These are phyloP conservation scores for Bolinopsis microptera DNA, from an alignment of 37 sponge, comb jelly and placozoan genomes.

Conservation along the genomic window DNA sequence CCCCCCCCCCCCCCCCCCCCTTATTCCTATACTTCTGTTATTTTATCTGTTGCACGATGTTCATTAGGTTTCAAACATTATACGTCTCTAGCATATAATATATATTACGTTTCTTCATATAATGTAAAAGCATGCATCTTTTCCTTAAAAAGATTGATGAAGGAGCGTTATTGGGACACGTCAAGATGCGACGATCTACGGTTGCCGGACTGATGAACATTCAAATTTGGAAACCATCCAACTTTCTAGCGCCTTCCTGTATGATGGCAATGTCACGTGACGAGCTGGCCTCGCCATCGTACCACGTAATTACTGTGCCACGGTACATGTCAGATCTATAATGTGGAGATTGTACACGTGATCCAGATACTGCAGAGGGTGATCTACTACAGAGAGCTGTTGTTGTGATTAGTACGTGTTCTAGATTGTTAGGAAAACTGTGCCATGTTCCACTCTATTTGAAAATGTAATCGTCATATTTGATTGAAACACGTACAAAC, in stretches of 20 bases:
- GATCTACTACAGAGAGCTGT: too few relatives aligned
- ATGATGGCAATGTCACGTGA: neutral
- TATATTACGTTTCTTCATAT: neutral
- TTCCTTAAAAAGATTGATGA: neutral
- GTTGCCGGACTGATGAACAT: neutral
- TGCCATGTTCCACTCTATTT: too few relatives aligned
- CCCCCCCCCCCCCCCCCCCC: too few relatives aligned
- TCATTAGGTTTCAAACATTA: neutral
- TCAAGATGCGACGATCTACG: conserved; percentile 10
- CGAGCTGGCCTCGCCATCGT: neutral
- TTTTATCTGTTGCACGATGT: neutral
- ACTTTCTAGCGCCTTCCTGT: neutral
- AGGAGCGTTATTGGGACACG: neutral
- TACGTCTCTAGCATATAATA: too few relatives aligned
- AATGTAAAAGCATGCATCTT: neutral
- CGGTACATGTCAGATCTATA: neutral
- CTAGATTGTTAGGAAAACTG: too few relatives aligned
- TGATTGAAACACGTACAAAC: too few relatives aligned
- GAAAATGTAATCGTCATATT: too few relatives aligned
- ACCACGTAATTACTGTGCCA: neutral
- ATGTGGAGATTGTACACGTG: too few relatives aligned
- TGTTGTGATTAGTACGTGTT: too few relatives aligned
- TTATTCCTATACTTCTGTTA: too few relatives aligned
- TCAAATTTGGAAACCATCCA: neutral
- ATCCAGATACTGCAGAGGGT: too few relatives aligned